These are phyloP conservation scores for Turritopsis rubra DNA, from an alignment of 30 jellyfish, hydroid and myxozoan species.

Conservation along the genomic window DNA sequence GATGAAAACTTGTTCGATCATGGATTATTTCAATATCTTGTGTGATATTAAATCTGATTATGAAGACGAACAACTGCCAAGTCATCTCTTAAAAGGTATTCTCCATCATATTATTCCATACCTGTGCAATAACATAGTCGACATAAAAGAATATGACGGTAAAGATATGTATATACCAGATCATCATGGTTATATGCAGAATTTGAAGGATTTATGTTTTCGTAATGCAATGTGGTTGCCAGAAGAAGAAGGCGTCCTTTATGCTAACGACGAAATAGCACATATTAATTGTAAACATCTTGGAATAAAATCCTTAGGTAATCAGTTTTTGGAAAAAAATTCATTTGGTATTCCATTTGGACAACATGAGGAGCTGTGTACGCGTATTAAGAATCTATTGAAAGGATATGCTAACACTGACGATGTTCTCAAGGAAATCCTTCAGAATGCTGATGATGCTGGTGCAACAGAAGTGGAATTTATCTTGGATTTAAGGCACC, in stretches of 20 bases:
- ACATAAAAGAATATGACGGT: not conserved
- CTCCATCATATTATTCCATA: conserved; percentile 16
- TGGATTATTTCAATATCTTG: conserved; percentile 27
- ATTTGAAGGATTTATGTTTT: conserved; percentile 16
- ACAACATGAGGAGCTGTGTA: conserved; percentile 64
- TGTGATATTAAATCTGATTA: conserved; percentile 13
- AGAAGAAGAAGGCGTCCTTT: conserved; percentile 20
- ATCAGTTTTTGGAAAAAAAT: conserved; percentile 22
- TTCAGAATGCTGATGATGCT: conserved; percentile 93
- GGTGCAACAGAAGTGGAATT: conserved; percentile 67
- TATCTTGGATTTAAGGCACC: conserved; percentile 42
- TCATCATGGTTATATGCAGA: conserved; percentile 22
- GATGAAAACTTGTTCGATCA: conserved; percentile 18
- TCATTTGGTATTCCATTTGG: conserved; percentile 45
- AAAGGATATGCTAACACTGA: conserved; percentile 50
- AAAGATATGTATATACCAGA: conserved; percentile 42
- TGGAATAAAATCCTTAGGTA: conserved; percentile 45
- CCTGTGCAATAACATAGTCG: not conserved
- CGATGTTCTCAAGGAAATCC: conserved; percentile 52
- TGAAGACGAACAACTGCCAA: not conserved
- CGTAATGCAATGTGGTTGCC: conserved; percentile 48
- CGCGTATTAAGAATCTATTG: conserved; percentile 56
- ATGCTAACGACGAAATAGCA: conserved; percentile 43
- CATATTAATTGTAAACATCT: conserved; percentile 24
- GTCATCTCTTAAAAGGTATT: conserved; percentile 19